phyloP scores from a whole-genome alignment of 2,113 vertebrate species.

The Ammodytes dubius region DNA sequence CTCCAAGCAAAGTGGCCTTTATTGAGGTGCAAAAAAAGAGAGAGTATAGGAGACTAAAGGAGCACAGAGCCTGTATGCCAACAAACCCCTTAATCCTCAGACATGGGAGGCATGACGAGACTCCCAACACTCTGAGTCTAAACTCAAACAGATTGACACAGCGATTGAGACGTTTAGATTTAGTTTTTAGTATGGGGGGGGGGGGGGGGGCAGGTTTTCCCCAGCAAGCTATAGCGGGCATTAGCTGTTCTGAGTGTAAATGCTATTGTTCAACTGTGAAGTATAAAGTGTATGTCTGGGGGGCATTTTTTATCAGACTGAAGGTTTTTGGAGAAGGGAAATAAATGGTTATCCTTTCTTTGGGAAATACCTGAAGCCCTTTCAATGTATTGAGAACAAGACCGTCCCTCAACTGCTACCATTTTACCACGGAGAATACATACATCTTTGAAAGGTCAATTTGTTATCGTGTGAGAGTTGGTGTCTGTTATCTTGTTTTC shows the following conservation, averaged over 20 bases:
- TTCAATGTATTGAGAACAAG: neutral
- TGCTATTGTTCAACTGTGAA: conserved; percentile 38
- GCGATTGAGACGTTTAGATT: conserved; percentile 63
- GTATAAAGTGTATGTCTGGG: conserved; percentile 12
- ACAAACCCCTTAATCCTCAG: conserved; percentile 75
- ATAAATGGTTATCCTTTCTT: conserved; percentile 17
- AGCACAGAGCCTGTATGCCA: conserved; percentile 57
- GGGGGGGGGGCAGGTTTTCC: conserved; percentile 23
- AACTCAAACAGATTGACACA: conserved; percentile 64
- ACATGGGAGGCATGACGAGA: conserved; percentile 70
- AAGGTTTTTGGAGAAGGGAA: conserved; percentile 13
- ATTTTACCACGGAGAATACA: neutral
- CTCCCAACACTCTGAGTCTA: conserved; percentile 61
- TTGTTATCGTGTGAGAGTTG: neutral
- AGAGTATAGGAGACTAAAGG: conserved; percentile 58
- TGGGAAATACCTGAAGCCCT: neutral
- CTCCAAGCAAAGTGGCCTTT: conserved; percentile 47
- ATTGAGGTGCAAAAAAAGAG: conserved; percentile 50
- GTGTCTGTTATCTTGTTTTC: neutral
- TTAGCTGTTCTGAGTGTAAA: conserved; percentile 39
- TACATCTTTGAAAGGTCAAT: neutral
- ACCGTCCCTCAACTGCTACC: neutral
- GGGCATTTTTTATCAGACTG: conserved; percentile 3
- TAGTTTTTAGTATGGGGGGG: conserved; percentile 49
- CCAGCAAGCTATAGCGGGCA: neutral